Conservation (phyloP, 2,113 vertebrate species). For the Rhineura floridana region DNA sequence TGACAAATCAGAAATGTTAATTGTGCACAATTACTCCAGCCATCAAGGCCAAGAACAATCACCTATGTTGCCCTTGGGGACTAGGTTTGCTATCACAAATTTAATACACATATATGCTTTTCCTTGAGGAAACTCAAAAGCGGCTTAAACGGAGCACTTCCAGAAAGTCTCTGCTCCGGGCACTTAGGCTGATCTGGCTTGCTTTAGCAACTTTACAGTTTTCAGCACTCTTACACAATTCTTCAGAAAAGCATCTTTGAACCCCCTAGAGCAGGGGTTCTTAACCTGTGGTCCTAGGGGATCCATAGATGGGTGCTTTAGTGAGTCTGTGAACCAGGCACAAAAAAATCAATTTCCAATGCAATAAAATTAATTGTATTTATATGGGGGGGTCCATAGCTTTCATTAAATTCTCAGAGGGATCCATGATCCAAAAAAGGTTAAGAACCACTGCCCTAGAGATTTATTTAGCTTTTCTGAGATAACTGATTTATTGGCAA, state of each 20-base stretch:
- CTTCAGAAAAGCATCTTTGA: background rate
- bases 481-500: background rate
- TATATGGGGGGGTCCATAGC: too few relatives aligned
- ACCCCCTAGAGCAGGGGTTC: background rate
- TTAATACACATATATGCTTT: background rate
- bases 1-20: background rate
- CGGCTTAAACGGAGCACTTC: background rate
- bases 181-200: background rate
- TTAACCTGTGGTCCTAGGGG: too few relatives aligned
- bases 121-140: background rate
- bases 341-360: too few relatives aligned
- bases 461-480: constrained; percentile 11
- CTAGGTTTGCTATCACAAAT: background rate
- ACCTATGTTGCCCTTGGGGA: background rate
- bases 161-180: background rate
- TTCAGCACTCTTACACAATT: background rate
- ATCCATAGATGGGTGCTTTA: too few relatives aligned
- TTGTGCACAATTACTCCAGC: background rate
- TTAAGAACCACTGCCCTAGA: background rate
- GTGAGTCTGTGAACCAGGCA: too few relatives aligned
- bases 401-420: too few relatives aligned
- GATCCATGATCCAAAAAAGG: too few relatives aligned
- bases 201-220: background rate
- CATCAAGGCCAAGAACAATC: background rate
- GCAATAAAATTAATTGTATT: too few relatives aligned